Conservation (phyloP, 2,113 vertebrate genomes). For the Mormyrus lacerda region DNA sequence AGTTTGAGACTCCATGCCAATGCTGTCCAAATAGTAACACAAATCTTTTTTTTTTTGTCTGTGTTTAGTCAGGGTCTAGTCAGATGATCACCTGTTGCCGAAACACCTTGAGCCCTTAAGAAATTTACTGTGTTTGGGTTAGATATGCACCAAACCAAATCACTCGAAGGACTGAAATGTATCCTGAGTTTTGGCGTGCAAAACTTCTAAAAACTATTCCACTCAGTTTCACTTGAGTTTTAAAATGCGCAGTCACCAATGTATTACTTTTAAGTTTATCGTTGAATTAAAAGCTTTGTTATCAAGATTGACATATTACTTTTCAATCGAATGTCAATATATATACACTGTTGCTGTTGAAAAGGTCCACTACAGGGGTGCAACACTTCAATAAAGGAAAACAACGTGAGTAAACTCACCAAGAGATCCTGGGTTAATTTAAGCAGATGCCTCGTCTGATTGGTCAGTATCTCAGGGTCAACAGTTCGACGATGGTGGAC, state of each 20-base stretch:
- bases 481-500: constrained; percentile 45
- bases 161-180: neutral
- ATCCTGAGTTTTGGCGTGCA: neutral
- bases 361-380: neutral
- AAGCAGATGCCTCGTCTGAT: constrained; percentile 65
- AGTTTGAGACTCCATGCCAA: neutral
- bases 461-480: constrained; percentile 65
- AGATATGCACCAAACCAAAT: neutral
- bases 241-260: neutral
- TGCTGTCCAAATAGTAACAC: neutral
- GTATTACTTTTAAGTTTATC: neutral
- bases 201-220: neutral
- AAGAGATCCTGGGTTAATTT: constrained; percentile 64
- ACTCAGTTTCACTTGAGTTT: neutral
- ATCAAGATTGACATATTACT: neutral
- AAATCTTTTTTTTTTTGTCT: neutral
- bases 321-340: neutral
- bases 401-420: constrained; percentile 47
- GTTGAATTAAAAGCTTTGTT: neutral
- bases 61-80: neutral
- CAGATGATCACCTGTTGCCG: neutral
- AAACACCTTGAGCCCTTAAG: neutral
- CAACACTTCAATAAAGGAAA: constrained; percentile 19
- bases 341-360: neutral
- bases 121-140: neutral